Percentiles rank a stretch among this genome's conserved stretches.
Evolutionary conservation across 2,888 invertebrate species (phyloP).

Genomic region (Meiosimyza platycephala): DNA sequence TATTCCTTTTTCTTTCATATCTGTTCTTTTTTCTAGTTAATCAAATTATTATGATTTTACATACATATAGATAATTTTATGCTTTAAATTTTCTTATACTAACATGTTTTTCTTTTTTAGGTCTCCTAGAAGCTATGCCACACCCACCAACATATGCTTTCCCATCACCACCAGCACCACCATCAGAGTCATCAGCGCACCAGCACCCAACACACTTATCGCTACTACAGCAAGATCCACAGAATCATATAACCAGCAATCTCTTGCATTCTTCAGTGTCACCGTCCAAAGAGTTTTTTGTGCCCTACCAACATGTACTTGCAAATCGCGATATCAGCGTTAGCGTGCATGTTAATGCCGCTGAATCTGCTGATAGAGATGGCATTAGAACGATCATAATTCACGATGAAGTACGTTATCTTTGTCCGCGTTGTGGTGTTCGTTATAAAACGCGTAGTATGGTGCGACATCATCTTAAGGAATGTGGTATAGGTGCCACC

Average conservation of each 20-base stretch:
- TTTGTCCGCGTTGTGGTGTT: slow-evolving; percentile 53
- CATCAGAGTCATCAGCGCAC: neutral
- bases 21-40: too few species aligned
- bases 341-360: neutral
- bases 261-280: neutral
- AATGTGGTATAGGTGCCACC: slow-evolving; percentile 54
- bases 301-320: too few species aligned
- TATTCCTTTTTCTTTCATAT: too few species aligned
- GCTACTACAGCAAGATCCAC: neutral
- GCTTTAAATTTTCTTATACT: slow-evolving; percentile 40
- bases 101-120: slow-evolving; percentile 54
- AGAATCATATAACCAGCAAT: neutral
- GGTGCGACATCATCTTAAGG: slow-evolving; percentile 51
- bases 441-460: slow-evolving; percentile 54
- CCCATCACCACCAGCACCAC: neutral
- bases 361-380: slow-evolving; percentile 3
- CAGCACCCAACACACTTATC: neutral
- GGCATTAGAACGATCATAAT: slow-evolving; percentile 43
- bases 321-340: neutral
- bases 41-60: slow-evolving; percentile 3
- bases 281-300: neutral
- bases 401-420: slow-evolving; percentile 50
- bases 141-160: neutral
- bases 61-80: slow-evolving; percentile 5
- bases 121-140: slow-evolving; percentile 34